A percentile compares a stretch with the other conserved stretches of the same genome.
phyloP scores from a whole-genome alignment of 2,113 vertebrate genomes.

The Sphyrna mokarran region DNA sequence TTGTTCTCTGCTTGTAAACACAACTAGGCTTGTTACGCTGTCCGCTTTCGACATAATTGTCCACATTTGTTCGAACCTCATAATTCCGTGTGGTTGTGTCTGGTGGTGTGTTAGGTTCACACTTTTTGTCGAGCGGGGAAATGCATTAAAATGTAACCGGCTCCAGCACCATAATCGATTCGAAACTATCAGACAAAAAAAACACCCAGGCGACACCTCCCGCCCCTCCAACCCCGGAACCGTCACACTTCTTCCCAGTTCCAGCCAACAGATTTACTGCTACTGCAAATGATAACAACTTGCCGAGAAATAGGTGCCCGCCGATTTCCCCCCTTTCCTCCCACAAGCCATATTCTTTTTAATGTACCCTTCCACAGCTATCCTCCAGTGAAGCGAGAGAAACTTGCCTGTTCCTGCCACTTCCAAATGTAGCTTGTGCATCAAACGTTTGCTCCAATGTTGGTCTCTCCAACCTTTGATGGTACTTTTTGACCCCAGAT shows the following conservation, averaged over 20 bases:
- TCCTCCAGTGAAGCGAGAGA: not conserved
- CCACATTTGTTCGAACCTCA: not conserved
- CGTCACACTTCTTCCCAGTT: not conserved
- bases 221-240: not conserved
- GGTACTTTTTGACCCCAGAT: not conserved
- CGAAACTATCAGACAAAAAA: not conserved
- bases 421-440: not conserved
- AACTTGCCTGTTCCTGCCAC: not conserved
- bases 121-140: not conserved
- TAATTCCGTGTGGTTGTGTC: not conserved
- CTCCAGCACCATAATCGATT: not conserved
- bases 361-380: not conserved
- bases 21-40: not conserved
- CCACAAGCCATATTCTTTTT: not conserved
- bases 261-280: not conserved
- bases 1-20: no score
- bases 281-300: not conserved
- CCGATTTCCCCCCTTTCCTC: not conserved
- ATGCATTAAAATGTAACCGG: not conserved
- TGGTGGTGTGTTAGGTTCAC: not conserved
- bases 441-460: not conserved
- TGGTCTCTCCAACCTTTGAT: not conserved
- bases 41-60: not conserved
- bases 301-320: not conserved
- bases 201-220: not conserved